A percentile compares a stretch with the other conserved stretches of the same genome.
These are phyloP conservation scores for Nineta flava DNA, from an alignment of 2,888 invertebrate species.

Conservation along the genomic window DNA sequence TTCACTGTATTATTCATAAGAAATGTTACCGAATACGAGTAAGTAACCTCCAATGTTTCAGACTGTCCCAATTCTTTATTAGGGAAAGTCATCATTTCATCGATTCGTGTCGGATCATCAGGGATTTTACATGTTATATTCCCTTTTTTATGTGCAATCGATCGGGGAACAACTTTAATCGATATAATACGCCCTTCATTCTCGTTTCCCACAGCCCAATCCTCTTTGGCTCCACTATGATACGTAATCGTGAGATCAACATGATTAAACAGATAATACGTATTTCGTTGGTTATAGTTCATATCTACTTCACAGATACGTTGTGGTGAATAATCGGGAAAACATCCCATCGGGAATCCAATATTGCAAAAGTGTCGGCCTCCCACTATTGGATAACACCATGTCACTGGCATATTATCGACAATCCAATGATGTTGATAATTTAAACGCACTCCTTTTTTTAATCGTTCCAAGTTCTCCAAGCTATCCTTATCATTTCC, in stretches of 20 bases:
- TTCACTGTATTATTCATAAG: conserved; percentile 67
- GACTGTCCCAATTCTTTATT: conserved; percentile 31
- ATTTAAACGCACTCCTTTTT: conserved; percentile 79
- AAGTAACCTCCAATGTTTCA: conserved; percentile 47
- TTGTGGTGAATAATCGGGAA: background rate
- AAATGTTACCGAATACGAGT: conserved; percentile 79
- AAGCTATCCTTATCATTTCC: conserved; percentile 44
- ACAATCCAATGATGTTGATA: conserved; percentile 99
- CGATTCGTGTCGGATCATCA: conserved; percentile 23
- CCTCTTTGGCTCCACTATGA: conserved; percentile 75
- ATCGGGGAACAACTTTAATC: conserved; percentile 41
- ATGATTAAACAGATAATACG: conserved; percentile 92
- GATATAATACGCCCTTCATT: conserved; percentile 80
- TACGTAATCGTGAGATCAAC: conserved; percentile 87
- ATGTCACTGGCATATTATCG: conserved; percentile 99
- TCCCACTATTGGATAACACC: conserved; percentile 71
- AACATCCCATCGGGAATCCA: conserved; percentile 96
- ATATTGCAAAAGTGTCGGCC: conserved; percentile 73
- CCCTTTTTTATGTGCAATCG: conserved; percentile 22
- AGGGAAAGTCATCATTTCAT: conserved; percentile 55
- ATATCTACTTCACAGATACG: conserved; percentile 35
- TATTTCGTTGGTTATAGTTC: conserved; percentile 44
- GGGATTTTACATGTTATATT: conserved; percentile 10
- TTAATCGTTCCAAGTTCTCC: conserved; percentile 62
- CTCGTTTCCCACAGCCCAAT: conserved; percentile 69